A percentile compares a stretch with the other conserved stretches of the same genome.
These are phyloP conservation scores for Axis porcinus DNA, from an alignment of 2,113 vertebrate genomes.

Conservation along the genomic window DNA sequence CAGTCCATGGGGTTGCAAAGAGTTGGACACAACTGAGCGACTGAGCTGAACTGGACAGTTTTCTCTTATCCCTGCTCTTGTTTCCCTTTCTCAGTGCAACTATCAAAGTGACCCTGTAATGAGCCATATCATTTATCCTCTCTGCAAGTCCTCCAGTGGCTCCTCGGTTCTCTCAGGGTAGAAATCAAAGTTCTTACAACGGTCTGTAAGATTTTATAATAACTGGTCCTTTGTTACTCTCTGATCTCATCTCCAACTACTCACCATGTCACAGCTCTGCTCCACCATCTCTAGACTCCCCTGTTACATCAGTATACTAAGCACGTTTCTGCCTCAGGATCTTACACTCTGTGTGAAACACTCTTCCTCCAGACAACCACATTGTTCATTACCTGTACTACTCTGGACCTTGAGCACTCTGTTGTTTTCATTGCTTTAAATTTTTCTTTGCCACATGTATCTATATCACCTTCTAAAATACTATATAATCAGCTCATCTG, in stretches of 20 bases:
- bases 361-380: neutral
- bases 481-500: neutral
- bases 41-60: neutral
- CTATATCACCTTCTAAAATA: neutral
- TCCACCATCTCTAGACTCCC: neutral
- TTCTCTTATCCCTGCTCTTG: neutral
- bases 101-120: neutral
- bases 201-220: neutral
- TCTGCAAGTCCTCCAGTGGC: neutral
- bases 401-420: neutral
- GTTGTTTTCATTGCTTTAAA: neutral
- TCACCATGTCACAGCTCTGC: neutral
- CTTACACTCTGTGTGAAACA: neutral
- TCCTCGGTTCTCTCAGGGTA: neutral
- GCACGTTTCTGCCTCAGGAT: neutral
- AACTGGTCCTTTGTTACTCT: neutral
- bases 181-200: neutral
- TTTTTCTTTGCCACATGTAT: neutral
- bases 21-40: neutral
- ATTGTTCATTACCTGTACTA: neutral
- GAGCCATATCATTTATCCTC: neutral
- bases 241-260: neutral
- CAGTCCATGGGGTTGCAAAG: rapidly evolving
- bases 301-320: neutral
- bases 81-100: neutral